Base-by-base conservation (phyloP, 2,888 invertebrate genomes). In the Platycheirus albimanus region DNA sequence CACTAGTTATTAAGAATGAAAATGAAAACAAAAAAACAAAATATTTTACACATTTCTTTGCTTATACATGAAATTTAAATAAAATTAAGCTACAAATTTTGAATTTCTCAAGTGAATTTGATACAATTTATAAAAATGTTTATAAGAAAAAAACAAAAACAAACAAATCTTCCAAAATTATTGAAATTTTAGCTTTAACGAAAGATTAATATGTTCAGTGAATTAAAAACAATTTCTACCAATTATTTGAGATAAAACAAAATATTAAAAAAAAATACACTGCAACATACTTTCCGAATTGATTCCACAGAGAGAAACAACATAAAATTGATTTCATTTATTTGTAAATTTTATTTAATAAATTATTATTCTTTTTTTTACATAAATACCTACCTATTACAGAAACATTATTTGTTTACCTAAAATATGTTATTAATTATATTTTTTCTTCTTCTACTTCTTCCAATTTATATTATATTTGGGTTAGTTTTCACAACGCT, bases 331-430 rank as follows among this genome's bases (percentile, higher is more conserved):
- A 66, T 58, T 80, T 80, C 76, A 76, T 76, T 77, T 71, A 76
- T 51, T 66, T 78, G 63, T 78, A 83, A 76, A 72, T 54, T 69
- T 74, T 78, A 83, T 83, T 83, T 83, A 83, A 83, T 83, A 78
- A 83, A 83, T 83, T 83, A 83, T 83, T 78, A 30, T 30, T n/a
- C n/a, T n/a, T 78, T 76, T 64, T 78, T 74, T 83, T 78, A 78
- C 1, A 33, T 33, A 24, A 2, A 58, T 58, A 58, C 30, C 30
- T 33, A 33, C 8, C 24, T 8, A 4, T 33, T 72, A 72, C 76
- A 71, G 52, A 71, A 52, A 74, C 52, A 61, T 75, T 79, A 61
- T 75, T 69, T 81, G 61, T 71, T 77, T 77, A 51, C 72, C 63
- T 83, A 47, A n/a, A 78, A 74, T 83, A 71, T 72, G 54, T 56